Percentiles rank a stretch among this genome's conserved stretches.
Evolutionary conservation across 2,888 invertebrate species (phyloP).

Genomic region (Clunio marinus): DNA sequence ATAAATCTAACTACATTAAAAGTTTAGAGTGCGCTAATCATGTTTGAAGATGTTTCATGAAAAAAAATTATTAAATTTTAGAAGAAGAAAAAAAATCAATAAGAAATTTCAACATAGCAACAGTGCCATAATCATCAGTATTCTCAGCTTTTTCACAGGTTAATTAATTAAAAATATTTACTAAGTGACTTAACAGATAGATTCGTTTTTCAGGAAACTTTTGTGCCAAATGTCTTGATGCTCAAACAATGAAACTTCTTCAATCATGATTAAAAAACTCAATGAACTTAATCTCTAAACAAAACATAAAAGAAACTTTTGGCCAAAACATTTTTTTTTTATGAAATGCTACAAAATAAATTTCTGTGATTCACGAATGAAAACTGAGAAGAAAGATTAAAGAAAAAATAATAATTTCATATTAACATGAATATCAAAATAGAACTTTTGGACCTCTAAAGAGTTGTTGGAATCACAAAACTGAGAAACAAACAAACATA

Average conservation of each 20-base stretch:
- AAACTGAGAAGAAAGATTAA: background rate
- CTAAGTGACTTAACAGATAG: no score
- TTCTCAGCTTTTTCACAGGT: no score
- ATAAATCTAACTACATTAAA: background rate
- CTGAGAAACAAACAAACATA: background rate
- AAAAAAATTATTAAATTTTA: background rate
- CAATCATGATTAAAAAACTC: no score
- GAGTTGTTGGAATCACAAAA: background rate
- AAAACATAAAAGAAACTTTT: constrained; percentile 2
- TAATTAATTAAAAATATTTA: no score
- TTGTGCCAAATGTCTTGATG: constrained; percentile 20
- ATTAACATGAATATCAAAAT: no score
- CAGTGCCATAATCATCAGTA: background rate
- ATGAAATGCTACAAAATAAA: no score
- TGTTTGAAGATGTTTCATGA: background rate
- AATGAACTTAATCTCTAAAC: no score
- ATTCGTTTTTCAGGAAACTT: background rate
- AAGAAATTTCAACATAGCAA: no score
- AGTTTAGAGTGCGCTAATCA: background rate
- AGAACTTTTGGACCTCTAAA: background rate
- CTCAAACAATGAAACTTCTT: constrained; percentile 23
- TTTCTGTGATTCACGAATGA: constrained; percentile 25
- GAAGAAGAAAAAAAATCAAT: no score
- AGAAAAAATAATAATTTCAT: no score
- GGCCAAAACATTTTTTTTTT: constrained; percentile 23